Base-by-base conservation (phyloP, 2,888 invertebrate genomes). In the Reticulitermes lucifugus region DNA sequence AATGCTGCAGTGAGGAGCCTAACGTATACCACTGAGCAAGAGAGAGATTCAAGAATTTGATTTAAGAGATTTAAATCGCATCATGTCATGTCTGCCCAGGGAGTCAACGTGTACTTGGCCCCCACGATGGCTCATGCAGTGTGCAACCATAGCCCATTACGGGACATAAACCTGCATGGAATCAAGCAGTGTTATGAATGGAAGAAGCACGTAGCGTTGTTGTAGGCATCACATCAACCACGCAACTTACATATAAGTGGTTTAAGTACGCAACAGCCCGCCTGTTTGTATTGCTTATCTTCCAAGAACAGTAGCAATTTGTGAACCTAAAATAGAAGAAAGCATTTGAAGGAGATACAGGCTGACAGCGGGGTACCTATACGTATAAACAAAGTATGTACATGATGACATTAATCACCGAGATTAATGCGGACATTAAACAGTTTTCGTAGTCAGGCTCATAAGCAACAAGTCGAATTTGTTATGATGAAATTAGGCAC, bases 171-270 rank as follows among this genome's bases (percentile, higher is more conserved):
- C 71, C 55, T n/a, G 41, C 55, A 29, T 59, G 60, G 51, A 55
- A 79, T n/a, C 79, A 79, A 55, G 79, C 79, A 46, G 80, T 41
- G 80, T 80, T 59, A 80, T 80, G 60, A 60, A 80, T 80, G 80
- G 60, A 41, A 41, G 80, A 41, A 80, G 60, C 41, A 6, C 60
- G 7, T 22, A 18, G 60, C 80, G 60, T 80, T 80, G 80, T 80
- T 80, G 80, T 80, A 80, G 80, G 35, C 60, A 29, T 60, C 35
- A 60, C 80, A 80, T 80, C 80, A 80, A n/a, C 79, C 18, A 55
- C 12, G 14, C 55, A 55, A 55, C 55, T 55, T 18, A 55, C 55
- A 55, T 55, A 18, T 18, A 18, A 55, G 18, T 18, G 4, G 55
- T 55, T 55, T 55, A 55, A 55, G 55, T 55, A 55, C 7, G 55